These are phyloP conservation scores for Macaca mulatta DNA, from an alignment of 2,113 vertebrate species.

Conservation along the genomic window DNA sequence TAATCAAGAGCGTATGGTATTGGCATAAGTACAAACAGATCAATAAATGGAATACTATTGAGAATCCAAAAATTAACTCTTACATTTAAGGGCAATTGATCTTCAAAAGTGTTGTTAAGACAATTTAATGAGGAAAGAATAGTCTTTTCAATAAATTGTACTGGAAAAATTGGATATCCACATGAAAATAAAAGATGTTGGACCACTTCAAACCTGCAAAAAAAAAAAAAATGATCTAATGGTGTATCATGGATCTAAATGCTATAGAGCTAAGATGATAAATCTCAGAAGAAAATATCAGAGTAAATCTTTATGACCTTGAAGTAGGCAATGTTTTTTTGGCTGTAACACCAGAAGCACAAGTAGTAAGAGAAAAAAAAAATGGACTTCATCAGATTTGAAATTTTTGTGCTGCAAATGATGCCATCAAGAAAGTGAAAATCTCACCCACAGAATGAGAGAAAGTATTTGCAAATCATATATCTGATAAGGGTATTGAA, in stretches of 20 bases:
- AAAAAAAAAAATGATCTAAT: background rate
- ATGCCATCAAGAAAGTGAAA: background rate
- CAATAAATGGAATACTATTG: background rate
- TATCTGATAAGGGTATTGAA: background rate
- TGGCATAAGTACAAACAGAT: background rate
- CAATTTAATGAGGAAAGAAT: background rate
- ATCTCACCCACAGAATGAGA: background rate
- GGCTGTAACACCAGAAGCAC: background rate
- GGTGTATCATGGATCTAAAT: background rate
- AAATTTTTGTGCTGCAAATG: background rate
- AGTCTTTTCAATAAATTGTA: background rate
- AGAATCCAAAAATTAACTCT: background rate
- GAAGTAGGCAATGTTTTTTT: background rate
- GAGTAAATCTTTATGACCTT: background rate
- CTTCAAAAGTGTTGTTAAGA: background rate
- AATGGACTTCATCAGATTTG: background rate
- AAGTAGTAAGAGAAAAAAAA: background rate
- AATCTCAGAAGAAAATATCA: background rate
- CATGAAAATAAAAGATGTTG: background rate
- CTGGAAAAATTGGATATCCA: background rate
- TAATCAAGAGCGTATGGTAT: background rate
- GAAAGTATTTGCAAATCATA: background rate
- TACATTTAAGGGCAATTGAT: background rate
- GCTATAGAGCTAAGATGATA: background rate
- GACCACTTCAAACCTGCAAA: background rate